phyloP scores from a whole-genome alignment of 2,888 invertebrate species.

The Mellilla xanthometata region DNA sequence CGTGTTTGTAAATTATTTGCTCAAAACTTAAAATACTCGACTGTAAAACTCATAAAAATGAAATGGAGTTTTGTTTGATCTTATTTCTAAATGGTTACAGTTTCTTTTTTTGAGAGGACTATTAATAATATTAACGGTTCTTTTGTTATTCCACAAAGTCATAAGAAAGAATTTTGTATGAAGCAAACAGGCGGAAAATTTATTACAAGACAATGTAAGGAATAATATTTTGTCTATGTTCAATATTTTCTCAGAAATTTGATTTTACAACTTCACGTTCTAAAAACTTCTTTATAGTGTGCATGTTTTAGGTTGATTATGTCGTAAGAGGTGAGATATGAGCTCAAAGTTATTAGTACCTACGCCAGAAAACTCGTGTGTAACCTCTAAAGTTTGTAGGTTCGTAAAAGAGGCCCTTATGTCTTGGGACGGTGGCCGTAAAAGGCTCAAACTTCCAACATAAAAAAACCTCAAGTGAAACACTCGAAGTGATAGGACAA shows the following conservation, averaged over 20 bases:
- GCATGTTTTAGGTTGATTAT: constrained; percentile 26
- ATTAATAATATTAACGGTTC: constrained; percentile 10
- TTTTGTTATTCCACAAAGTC: constrained; percentile 10
- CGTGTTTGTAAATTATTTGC: not conserved
- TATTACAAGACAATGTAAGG: constrained; percentile 4
- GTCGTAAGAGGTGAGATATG: constrained; percentile 26
- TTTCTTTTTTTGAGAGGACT: constrained; percentile 1
- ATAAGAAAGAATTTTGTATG: constrained; percentile 9
- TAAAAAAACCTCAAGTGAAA: constrained; percentile 28
- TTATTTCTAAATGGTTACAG: constrained; percentile 5
- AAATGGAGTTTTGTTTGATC: constrained; percentile 9
- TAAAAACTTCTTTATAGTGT: constrained; percentile 16
- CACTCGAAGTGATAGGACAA: constrained; percentile 17
- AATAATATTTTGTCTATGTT: constrained; percentile 3
- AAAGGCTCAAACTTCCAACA: constrained; percentile 30
- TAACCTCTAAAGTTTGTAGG: constrained; percentile 29
- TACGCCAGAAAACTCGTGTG: constrained; percentile 27
- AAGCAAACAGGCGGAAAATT: constrained; percentile 5
- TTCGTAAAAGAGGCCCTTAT: constrained; percentile 33
- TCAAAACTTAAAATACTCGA: not conserved
- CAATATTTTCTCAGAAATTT: not conserved
- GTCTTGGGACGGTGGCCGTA: constrained; percentile 30
- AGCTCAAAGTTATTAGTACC: constrained; percentile 24
- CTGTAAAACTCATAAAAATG: constrained; percentile 1
- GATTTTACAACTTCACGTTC: constrained; percentile 24